Evolutionary conservation across 2,888 invertebrate species (phyloP).

Genomic region (Zaprionus obscuricornis): DNA sequence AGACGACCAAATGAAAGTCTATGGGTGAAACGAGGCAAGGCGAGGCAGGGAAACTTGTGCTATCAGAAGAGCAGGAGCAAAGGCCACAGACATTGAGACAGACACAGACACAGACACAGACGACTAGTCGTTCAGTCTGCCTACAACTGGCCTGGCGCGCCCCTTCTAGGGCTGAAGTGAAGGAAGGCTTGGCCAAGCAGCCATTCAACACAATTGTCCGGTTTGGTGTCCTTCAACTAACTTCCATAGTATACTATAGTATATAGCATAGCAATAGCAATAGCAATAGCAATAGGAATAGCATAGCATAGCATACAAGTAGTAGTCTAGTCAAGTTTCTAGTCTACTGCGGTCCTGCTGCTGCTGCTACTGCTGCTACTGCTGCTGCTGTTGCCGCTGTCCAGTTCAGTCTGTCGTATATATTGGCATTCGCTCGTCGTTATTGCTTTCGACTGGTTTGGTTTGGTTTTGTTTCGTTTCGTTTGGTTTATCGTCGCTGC

Average conservation of each 20-base stretch:
- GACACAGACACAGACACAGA: background rate
- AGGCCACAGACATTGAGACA: slow-evolving; percentile 32
- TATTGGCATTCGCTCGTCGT: slow-evolving; percentile 74
- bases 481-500: slow-evolving; percentile 66
- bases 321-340: slow-evolving; percentile 48
- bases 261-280: no score
- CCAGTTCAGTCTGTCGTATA: no score
- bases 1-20: slow-evolving; percentile 5
- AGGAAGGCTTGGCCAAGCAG: slow-evolving; percentile 23
- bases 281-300: no score
- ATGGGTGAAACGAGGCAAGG: no score
- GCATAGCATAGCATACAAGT: slow-evolving; percentile 11
- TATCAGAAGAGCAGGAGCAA: slow-evolving; percentile 21
- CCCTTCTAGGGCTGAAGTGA: slow-evolving; percentile 41
- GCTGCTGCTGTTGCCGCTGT: slow-evolving; percentile 13
- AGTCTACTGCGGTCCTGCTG: slow-evolving; percentile 41
- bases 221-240: slow-evolving; percentile 65
- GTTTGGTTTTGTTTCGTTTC: slow-evolving; percentile 45
- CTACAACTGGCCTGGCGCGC: slow-evolving; percentile 27
- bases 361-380: background rate
- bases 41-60: no score
- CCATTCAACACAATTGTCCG: slow-evolving; percentile 14
- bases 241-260: slow-evolving; percentile 36
- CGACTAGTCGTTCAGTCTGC: slow-evolving; percentile 31
- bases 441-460: slow-evolving; percentile 75